Evolutionary conservation across 1,140 invertebrate species (phyloP).

Genomic region (Sogatella furcifera): DNA sequence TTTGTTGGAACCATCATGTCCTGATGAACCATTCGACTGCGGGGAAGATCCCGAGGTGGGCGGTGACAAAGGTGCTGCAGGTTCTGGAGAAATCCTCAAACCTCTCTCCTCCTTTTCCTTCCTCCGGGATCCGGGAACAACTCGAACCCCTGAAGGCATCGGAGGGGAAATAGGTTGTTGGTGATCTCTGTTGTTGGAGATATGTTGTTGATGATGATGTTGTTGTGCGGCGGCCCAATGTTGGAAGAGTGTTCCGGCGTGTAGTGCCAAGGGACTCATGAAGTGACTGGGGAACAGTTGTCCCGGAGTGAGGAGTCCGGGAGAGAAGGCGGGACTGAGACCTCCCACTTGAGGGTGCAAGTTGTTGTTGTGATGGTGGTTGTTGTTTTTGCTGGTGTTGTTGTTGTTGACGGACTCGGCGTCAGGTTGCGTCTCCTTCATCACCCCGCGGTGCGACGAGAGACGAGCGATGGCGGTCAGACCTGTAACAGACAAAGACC

Average conservation of each 20-base stretch:
- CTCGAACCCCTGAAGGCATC: not conserved
- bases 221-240: not conserved
- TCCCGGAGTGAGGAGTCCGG: not conserved
- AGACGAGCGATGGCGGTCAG: constrained; percentile 11
- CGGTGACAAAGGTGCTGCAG: constrained; percentile 14
- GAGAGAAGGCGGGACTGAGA: not conserved
- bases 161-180: not conserved
- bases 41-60: constrained; percentile 18
- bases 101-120: constrained; percentile 6
- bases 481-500: constrained; percentile 7
- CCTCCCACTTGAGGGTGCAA: not conserved
- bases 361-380: not conserved
- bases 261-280: constrained; percentile 11
- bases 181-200: too few relatives aligned
- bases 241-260: constrained; percentile 10
- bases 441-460: constrained; percentile 4
- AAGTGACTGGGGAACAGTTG: constrained; percentile 8
- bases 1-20: not conserved
- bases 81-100: not conserved
- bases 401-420: not conserved
- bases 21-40: constrained; percentile 7
- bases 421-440: constrained; percentile 11
- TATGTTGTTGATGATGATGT: too few relatives aligned
- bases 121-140: not conserved
- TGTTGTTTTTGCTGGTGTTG: not conserved